A percentile compares a stretch with the other conserved stretches of the same genome.
These are phyloP conservation scores for Sitta carolinensis DNA, from an alignment of 2,797 vertebrate species.

Conservation along the genomic window DNA sequence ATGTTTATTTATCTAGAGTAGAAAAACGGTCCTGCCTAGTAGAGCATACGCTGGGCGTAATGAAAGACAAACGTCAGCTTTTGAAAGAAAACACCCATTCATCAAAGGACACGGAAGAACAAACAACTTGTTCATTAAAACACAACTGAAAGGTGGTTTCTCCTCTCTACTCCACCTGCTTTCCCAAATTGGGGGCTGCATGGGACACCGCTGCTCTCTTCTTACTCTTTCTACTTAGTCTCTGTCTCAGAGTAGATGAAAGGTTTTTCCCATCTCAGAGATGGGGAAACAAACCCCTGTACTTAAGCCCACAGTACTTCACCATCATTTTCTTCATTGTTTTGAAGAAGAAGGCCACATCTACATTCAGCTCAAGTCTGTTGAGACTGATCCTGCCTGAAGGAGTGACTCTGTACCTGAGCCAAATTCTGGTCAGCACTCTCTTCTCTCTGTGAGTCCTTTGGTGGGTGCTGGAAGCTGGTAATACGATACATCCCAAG, in stretches of 20 bases:
- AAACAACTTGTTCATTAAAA: conserved; percentile 67
- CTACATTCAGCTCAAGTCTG: not conserved
- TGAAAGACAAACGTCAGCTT: conserved; percentile 72
- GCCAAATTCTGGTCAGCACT: not conserved
- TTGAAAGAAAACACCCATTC: conserved; percentile 67
- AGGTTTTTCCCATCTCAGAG: not conserved
- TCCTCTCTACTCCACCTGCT: conserved; percentile 60
- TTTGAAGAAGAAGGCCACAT: not conserved
- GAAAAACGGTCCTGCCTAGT: conserved; percentile 57
- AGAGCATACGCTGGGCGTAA: conserved; percentile 58
- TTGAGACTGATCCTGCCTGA: not conserved
- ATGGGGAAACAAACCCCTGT: rapidly evolving
- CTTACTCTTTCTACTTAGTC: not conserved
- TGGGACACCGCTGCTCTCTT: conserved; percentile 11
- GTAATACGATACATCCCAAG: conserved; percentile 11
- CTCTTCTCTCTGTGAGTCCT: not conserved
- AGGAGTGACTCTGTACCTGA: not conserved
- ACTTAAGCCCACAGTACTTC: not conserved
- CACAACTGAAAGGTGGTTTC: conserved; percentile 67
- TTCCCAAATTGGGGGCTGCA: conserved; percentile 34
- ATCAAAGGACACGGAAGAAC: conserved; percentile 39
- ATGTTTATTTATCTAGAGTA: conserved; percentile 69
- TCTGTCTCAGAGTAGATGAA: not conserved
- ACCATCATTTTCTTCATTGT: not conserved
- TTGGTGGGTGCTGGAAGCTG: not conserved